Base-by-base conservation (phyloP, 2,113 vertebrate species). In the Catharus minimus region DNA sequence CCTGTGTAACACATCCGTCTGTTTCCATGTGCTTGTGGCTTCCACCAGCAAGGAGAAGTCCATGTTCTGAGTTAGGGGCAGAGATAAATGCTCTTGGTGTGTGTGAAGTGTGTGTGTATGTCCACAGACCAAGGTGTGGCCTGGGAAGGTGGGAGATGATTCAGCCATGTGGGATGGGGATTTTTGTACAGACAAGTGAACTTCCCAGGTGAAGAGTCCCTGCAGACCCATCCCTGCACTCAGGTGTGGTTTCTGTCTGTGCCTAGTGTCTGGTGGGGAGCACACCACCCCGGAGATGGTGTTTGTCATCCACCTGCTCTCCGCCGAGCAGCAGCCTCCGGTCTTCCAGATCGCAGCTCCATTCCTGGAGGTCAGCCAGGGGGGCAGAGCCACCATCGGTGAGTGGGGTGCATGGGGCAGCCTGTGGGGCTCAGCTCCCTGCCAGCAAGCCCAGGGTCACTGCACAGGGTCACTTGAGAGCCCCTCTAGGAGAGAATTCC, bases 241-340 rank as follows among this genome's bases (percentile, higher is more conserved):
- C 73, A 50, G 49, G 10, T 27, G 5, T 41, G 27, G 10, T 69
- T 71, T 87, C 74, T 79, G 12, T 41, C 62, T 55, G 15, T 68
- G 89, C 73, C 53, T 75, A 99, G 99, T 99, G 95, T 99, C 99
- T 0, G 98, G 99, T 52, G 99, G 99, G 26, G 98, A 98, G 9
- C 97, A 98, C 96, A 98, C 97, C 3, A 99, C 98, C 43, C 98
- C 98, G 0, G 99, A 99, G 96, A 97, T 99, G 98, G 97, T 96
- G 85, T 98, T 99, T 89, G 98, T 98, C 77, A 94, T 99, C 80
- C 98, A 99, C 94, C 90, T 99, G 77, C 96, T 99, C 68, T 97
- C 98, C 3, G 97, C 96, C 1, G 97, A 98, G 69, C 97, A 96
- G 94, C 98, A 98, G 75, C 98, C 98, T 14, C 98, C 98, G 0